phyloP scores from a whole-genome alignment of 1,140 invertebrate genomes.

The Hycleus phaleratus region DNA sequence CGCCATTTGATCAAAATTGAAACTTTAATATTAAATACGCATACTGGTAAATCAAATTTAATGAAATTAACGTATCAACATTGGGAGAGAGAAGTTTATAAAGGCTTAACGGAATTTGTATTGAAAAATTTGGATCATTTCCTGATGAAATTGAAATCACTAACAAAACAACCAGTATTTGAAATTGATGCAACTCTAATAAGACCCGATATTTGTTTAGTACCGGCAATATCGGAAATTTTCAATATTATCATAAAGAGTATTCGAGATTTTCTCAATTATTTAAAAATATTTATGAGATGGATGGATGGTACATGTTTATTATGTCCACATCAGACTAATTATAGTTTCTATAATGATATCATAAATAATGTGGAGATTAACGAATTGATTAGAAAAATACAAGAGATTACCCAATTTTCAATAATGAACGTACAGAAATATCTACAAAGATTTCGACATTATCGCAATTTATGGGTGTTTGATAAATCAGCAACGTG shows the following conservation, averaged over 20 bases:
- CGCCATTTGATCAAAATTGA: constrained; percentile 77
- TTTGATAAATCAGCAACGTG: constrained; percentile 67
- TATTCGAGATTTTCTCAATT: constrained; percentile 57
- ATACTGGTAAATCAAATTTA: constrained; percentile 51
- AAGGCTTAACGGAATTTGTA: constrained; percentile 52
- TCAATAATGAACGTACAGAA: constrained; percentile 46
- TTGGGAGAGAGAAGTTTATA: constrained; percentile 64
- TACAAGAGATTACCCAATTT: constrained; percentile 57
- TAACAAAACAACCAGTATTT: constrained; percentile 55
- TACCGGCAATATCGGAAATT: constrained; percentile 65
- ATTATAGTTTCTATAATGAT: constrained; percentile 71
- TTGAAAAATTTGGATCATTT: constrained; percentile 64
- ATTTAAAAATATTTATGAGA: constrained; percentile 64
- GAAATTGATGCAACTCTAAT: constrained; percentile 67
- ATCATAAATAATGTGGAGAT: constrained; percentile 58
- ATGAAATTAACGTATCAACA: constrained; percentile 62
- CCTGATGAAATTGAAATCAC: constrained; percentile 50
- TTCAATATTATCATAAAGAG: constrained; percentile 63
- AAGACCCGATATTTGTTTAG: constrained; percentile 63
- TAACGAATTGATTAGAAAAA: constrained; percentile 54
- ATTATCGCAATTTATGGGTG: constrained; percentile 72
- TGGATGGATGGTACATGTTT: constrained; percentile 82
- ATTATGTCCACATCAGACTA: constrained; percentile 52
- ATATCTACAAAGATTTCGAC: constrained; percentile 68
- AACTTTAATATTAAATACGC: constrained; percentile 59